Evolutionary conservation across 2,888 invertebrate species (phyloP), one percentile per base, ranked within the genome.

Genomic region (Oligia fasciuncula): DNA sequence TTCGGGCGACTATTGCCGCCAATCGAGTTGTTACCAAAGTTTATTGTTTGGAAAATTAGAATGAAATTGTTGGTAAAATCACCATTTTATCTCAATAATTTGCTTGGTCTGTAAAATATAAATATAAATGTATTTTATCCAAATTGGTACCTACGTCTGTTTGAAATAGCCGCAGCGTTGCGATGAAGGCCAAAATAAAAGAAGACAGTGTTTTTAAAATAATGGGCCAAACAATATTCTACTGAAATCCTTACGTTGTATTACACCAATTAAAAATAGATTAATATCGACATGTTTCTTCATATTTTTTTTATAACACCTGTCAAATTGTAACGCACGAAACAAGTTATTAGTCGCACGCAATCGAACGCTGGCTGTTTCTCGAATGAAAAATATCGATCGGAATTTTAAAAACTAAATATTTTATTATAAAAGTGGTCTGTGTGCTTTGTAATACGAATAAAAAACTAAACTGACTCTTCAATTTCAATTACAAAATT

Each of bases 231-330:
- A 62, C 19, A 74, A 72, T 85, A 62, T 40, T 75, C 8, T 77
- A 71, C 65, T 65, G 29, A 80, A 76, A 62, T 67, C 46, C 54
- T 85, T 78, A 81, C 57, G 68, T 76, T 66, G 71, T 80, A 79
- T 80, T 76, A 88, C 88, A 85, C 73, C 76, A 82, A 88, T 86
- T 81, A 79, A 79, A 81, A 75, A 73, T 85, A 85, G 46, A 87
- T 74, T 81, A 87, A 75, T 77, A 76, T 87, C 72, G 68, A 81
- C 78, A 81, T 84, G 3, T 79, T 83, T 77, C 49, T 75, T 73
- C 43, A 76, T 68, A 35, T 74, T 84, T 69, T 78, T 68, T 66
- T 68, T 75, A 76, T 88, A 87, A 88, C 89, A 89, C 82, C 89
- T 89, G 89, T 87, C 85, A 85, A 85, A 85, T 85, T 87, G 81